These are phyloP conservation scores for Haplochromis burtoni DNA, from an alignment of 2,113 vertebrate genomes.

Conservation along the genomic window DNA sequence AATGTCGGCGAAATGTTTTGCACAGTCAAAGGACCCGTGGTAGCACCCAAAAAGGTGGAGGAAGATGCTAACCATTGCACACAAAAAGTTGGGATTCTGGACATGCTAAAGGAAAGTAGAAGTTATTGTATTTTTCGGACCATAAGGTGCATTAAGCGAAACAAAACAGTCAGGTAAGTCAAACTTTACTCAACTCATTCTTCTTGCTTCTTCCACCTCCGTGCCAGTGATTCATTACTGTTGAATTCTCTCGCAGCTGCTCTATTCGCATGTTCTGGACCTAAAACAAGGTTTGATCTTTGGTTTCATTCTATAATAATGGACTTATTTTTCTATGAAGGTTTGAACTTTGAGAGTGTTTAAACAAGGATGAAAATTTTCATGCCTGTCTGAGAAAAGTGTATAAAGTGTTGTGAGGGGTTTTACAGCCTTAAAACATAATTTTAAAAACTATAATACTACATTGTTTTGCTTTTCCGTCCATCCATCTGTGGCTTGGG, in stretches of 20 bases:
- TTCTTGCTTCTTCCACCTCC: not conserved
- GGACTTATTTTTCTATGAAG: not conserved
- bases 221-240: not conserved
- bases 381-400: not conserved
- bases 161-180: not conserved
- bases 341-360: not conserved
- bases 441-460: not conserved
- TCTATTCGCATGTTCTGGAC: accelerated
- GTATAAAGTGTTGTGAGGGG: not conserved
- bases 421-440: not conserved
- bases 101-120: not conserved
- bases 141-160: not conserved
- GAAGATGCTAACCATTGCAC: not conserved
- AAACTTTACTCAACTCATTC: not conserved
- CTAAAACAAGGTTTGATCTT: not conserved
- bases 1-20: not conserved
- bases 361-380: not conserved
- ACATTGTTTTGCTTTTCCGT: not conserved
- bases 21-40: not conserved
- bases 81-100: not conserved
- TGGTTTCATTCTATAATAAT: not conserved
- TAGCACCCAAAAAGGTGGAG: not conserved
- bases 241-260: not conserved
- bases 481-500: not conserved
- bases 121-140: not conserved